phyloP scores from a whole-genome alignment of 2,113 vertebrate genomes.

The Callocephalon fimbriatum region DNA sequence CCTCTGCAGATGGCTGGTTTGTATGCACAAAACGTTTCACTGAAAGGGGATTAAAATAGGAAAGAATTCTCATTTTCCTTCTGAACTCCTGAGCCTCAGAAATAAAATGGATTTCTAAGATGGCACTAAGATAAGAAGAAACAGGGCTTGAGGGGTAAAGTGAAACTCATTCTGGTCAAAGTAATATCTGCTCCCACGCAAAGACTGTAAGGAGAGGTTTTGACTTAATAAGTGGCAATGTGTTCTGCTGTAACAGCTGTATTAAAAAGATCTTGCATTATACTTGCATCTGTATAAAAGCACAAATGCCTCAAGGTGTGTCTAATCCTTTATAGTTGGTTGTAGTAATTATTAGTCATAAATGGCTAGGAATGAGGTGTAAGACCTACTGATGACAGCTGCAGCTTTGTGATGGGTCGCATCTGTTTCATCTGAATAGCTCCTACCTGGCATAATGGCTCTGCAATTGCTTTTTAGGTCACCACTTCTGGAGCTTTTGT shows the following conservation, averaged over 20 bases:
- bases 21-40: not conserved
- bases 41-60: not conserved
- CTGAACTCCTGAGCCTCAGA: not conserved
- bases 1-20: not conserved
- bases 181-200: not conserved
- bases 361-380: not conserved
- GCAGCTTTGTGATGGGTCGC: not conserved
- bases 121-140: not conserved
- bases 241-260: constrained; percentile 16
- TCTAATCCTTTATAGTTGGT: not conserved
- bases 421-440: not conserved
- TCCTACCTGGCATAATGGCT: not conserved
- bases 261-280: constrained; percentile 3
- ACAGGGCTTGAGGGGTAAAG: not conserved
- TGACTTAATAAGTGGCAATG: not conserved
- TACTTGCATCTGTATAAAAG: not conserved
- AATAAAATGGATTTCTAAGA: not conserved
- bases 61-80: not conserved
- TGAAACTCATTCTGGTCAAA: not conserved
- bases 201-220: not conserved
- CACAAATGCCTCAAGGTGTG: not conserved
- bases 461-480: constrained; percentile 63
- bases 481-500: constrained; percentile 75
- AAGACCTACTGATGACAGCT: not conserved
- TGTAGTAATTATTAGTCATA: not conserved